Evolutionary conservation across 64 coral and sea anemone species (phyloP), one percentile per base, ranked within the genome.

Genomic region (Stichodactyla helianthus): DNA sequence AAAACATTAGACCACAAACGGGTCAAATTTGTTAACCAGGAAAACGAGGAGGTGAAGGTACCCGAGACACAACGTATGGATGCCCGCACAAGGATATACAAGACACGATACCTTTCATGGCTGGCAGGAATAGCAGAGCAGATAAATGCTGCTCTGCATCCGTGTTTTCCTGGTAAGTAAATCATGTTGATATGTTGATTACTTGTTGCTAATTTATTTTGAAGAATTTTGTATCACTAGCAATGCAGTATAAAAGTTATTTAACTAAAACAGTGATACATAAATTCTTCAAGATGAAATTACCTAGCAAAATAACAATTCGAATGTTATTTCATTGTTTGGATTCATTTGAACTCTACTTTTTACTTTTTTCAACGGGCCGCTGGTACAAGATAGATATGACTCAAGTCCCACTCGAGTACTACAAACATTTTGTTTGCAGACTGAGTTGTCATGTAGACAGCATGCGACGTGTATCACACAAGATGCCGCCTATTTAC

Each of bases 101-200:
- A 82, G 51, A 54, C n/a, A 54, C 52, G 79, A 82, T 82, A 82
- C 51, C 55, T 82, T 51, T 51, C 50, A 82, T 84, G 56, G 55
- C 59, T 84, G 56, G 54, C 82, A 84, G 53, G 27, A 20, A 71
- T 84, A 60, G 59, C 82, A n/a, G 82, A 84, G n/a, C 82, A 84
- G 62, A 84, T n/a, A 84, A 71, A 71, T 58, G 67, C 67, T 71
- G 18, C 67, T 71, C 25, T 71, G 7, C 67, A 71, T 71, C 67
- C 67, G 67, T 71, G 67, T 71, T 26, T 71, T 19, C 67, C 17
- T 71, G 67, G 67, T 71, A 26, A 71, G 67, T 10, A 71, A 71
- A n/a, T 2, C 19, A 10, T 57, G 7, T 57, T 57, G 28, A 31
- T 31, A n/a, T 31, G 1, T 31, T 31, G n/a, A n/a, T n/a, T n/a